These are phyloP conservation scores for Mesorhabditis sp. DNA, from an alignment of 2,888 invertebrate species.

Conservation along the genomic window DNA sequence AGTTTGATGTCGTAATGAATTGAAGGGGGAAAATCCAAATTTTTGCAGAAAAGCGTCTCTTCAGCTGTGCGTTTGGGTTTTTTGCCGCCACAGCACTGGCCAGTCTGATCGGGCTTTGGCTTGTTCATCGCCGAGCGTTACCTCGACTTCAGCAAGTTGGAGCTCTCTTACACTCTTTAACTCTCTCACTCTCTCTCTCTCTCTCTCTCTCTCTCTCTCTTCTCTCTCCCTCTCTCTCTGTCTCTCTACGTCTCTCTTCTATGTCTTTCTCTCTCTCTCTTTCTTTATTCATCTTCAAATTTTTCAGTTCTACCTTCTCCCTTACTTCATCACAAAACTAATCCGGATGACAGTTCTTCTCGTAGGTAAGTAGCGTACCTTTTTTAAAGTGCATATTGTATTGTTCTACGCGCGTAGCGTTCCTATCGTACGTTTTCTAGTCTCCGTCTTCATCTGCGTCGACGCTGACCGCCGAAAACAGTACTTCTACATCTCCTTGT, in stretches of 20 bases:
- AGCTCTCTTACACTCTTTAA: not conserved
- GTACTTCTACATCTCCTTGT: conserved; percentile 4
- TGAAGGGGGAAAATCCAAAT: not conserved
- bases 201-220: too few relatives aligned
- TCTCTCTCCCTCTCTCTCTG: too few relatives aligned
- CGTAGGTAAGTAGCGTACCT: not conserved
- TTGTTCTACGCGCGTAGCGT: not conserved
- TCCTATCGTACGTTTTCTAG: not conserved
- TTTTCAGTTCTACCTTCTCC: not conserved
- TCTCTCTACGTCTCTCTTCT: too few relatives aligned
- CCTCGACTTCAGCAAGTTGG: not conserved
- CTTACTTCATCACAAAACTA: not conserved
- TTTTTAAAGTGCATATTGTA: not conserved
- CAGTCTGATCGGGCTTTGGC: not conserved
- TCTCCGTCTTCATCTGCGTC: conserved; percentile 2
- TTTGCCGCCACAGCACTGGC: not conserved
- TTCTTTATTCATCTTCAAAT: too few relatives aligned
- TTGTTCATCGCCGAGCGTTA: conserved; percentile 1
- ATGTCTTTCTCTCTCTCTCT: too few relatives aligned
- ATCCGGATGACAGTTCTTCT: not conserved
- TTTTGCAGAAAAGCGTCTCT: not conserved
- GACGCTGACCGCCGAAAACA: not conserved
- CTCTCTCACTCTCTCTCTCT: too few relatives aligned
- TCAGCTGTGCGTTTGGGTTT: conserved; percentile 2
- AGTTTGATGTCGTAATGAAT: too few relatives aligned